Evolutionary conservation across 1,140 invertebrate species (phyloP), one percentile per base, ranked within the genome.

Genomic region (Papilio glaucus): DNA sequence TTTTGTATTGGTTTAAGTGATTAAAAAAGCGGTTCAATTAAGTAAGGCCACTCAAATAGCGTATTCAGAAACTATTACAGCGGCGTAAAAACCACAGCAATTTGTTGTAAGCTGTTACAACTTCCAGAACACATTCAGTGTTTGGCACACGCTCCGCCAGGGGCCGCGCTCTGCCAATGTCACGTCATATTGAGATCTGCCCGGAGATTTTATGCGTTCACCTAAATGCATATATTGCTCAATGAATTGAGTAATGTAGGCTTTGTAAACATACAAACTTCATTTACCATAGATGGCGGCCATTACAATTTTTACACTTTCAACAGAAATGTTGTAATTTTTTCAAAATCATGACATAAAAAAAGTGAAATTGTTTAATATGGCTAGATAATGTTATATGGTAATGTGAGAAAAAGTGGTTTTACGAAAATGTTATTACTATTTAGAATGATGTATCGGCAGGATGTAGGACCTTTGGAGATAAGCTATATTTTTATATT

Each of bases 31-130:
- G 15, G 15, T 41, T 41, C 41, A 21, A 18, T 49, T 49, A 7
- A 24, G 9, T n/a, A n/a, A n/a, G n/a, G n/a, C n/a, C 18, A 10
- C 7, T 24, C 18, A 63, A 63, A 63, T 29, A 37, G 29, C 15
- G n/a, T n/a, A n/a, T n/a, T 63, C 29, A 15, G 37, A 38, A 63
- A 38, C 61, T 38, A 26, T 60, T 24, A 63, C 13, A 18, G 15
- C 61, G 37, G 15, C 24, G 37, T 65, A 65, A 65, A 65, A 65
- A 65, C 61, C 37, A 38, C 62, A 65, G 18, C n/a, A 38, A 65
- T 38, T 65, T n/a, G n/a, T n/a, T n/a, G n/a, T n/a, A n/a, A n/a
- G n/a, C n/a, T 65, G 62, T 65, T 65, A 65, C 62, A 65, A 65
- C 62, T 21, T 65, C 18, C 38, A 65, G 62, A 65, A 65, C 62